Evolutionary conservation across 2,113 vertebrate species (phyloP).

Genomic region (Heptranchias perlo): DNA sequence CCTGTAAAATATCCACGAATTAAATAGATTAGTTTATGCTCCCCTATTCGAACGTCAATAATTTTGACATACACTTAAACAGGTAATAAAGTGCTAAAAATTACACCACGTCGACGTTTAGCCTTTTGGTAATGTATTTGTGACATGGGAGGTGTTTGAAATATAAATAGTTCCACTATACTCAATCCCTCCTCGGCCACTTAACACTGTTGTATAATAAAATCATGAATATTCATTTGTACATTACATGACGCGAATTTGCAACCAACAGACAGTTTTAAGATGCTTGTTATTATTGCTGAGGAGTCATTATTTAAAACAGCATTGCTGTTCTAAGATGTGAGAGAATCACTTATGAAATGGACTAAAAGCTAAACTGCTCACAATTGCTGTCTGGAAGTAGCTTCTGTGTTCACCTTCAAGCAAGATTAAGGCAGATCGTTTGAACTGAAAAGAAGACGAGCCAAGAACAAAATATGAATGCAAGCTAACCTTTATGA

Average conservation of each 20-base stretch:
- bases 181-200: neutral
- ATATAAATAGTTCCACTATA: conserved; percentile 15
- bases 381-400: neutral
- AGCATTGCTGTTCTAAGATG: neutral
- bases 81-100: neutral
- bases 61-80: neutral
- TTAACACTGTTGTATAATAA: conserved; percentile 34
- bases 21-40: conserved; percentile 34
- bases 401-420: neutral
- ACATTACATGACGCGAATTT: neutral
- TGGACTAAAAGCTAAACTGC: neutral
- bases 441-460: neutral
- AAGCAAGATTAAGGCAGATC: neutral
- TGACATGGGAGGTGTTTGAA: conserved; percentile 27
- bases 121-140: neutral
- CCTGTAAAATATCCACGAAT: conserved; percentile 35
- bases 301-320: neutral
- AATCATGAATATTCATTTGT: conserved; percentile 32
- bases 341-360: neutral
- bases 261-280: neutral
- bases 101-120: neutral
- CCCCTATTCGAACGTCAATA: no score
- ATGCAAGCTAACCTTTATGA: neutral
- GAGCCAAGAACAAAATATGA: neutral
- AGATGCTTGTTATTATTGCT: neutral